A percentile compares a stretch with the other conserved stretches of the same genome.
phyloP scores from a whole-genome alignment of 2,113 vertebrate species.

The Phyllostomus hastatus region DNA sequence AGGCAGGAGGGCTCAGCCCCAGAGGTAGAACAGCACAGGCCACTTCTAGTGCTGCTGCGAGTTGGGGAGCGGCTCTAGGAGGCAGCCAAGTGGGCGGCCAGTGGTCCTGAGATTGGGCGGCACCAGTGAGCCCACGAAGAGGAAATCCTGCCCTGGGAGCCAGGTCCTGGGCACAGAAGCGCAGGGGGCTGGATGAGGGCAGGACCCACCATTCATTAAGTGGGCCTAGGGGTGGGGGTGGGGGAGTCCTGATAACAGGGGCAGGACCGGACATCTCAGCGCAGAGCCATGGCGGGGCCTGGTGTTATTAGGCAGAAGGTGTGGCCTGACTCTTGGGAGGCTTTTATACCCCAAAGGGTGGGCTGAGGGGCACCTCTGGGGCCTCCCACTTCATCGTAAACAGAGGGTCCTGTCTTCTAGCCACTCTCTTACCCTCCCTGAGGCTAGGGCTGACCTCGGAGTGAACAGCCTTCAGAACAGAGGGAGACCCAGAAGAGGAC shows the following conservation, averaged over 20 bases:
- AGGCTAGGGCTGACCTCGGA: background rate
- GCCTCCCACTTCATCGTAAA: background rate
- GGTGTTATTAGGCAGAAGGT: background rate
- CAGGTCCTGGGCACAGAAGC: background rate
- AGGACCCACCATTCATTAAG: background rate
- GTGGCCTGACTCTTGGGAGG: background rate
- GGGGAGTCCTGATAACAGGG: background rate
- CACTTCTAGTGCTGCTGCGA: background rate
- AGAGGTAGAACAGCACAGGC: background rate
- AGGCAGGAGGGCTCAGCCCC: too few relatives aligned
- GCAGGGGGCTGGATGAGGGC: background rate
- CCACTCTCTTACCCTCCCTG: fast-evolving
- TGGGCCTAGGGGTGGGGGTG: background rate
- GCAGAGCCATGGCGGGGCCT: background rate
- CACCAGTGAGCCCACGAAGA: background rate
- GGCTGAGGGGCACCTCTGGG: background rate
- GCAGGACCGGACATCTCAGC: background rate
- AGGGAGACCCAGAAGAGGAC: background rate
- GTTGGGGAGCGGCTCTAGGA: background rate
- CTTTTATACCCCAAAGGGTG: background rate
- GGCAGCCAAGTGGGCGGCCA: background rate
- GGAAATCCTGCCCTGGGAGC: background rate
- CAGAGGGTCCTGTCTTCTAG: background rate
- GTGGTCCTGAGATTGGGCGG: background rate
- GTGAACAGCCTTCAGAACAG: background rate